Conservation (phyloP, 1,140 invertebrate genomes). For the Drosophila chauvacae region DNA sequence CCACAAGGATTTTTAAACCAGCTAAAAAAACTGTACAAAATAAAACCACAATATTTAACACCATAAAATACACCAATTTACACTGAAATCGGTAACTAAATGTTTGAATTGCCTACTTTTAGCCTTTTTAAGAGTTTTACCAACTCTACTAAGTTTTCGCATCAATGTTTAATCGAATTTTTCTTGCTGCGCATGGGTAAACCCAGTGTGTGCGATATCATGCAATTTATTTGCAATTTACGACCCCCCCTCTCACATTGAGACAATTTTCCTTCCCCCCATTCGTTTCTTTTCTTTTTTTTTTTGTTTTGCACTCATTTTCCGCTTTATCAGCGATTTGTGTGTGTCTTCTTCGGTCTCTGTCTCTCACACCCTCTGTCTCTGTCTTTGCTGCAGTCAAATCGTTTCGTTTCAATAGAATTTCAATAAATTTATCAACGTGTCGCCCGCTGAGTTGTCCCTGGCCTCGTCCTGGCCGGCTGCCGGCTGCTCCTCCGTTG, state of each 20-base stretch:
- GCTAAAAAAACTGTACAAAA: too few species aligned
- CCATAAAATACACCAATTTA: not conserved
- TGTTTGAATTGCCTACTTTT: not conserved
- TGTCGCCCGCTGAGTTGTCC: constrained; percentile 49
- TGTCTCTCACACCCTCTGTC: not conserved
- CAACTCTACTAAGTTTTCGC: too few species aligned
- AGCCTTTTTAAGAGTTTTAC: too few species aligned
- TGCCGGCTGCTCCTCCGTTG: not conserved
- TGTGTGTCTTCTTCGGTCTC: not conserved
- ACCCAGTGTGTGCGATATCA: constrained; percentile 26
- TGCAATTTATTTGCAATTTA: constrained; percentile 65
- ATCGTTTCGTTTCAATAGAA: constrained; percentile 82
- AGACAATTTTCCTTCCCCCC: constrained; percentile 24
- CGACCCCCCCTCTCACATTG: constrained; percentile 22
- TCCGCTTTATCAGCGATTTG: constrained; percentile 81
- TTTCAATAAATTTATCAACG: constrained; percentile 83
- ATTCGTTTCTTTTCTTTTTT: not conserved
- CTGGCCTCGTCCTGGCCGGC: not conserved
- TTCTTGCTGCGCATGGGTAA: not conserved
- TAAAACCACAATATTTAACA: too few species aligned
- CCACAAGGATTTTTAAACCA: too few species aligned
- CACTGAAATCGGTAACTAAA: too few species aligned
- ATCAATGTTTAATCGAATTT: not conserved
- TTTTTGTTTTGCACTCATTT: constrained; percentile 69
- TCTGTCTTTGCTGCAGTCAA: constrained; percentile 60